Evolutionary conservation across 2,113 vertebrate species (phyloP), one percentile per base, ranked within the genome.

Genomic region (Salvelinus namaycush): DNA sequence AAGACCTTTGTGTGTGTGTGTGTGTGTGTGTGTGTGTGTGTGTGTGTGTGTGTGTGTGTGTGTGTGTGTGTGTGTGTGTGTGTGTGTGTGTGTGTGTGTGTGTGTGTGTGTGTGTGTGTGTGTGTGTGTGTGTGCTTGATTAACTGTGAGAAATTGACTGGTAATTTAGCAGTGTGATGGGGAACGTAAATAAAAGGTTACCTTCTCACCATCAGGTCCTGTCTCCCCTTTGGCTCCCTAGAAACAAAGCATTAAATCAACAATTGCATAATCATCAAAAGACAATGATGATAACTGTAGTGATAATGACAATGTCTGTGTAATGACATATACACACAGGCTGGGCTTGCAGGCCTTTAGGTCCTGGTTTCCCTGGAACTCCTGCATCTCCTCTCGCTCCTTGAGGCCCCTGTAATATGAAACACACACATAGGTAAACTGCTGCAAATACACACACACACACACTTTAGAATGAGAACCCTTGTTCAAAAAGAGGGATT

Each of bases 221-320:
- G 84, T 86, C 73, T 94, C 93, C 12, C 94, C 93, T 90, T 91
- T 93, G 68, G 89, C 48, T 13, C 93, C 93, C 94, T 94, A 70
- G 57, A 48, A 64, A 64, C 14, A 29, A 22, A 13, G 24, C 3
- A 27, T 60, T 57, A 29, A 11, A 31, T 68, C 24, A 62, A 8
- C 7, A 62, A 62, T 62, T 14, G 16, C n/a, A 62, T 62, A 18
- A 54, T 18, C 51, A 54, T 51, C 16, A 16, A 54, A 54, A 54
- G 51, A 22, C 44, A 12, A 34, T 60, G n/a, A 60, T 20, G 59
- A 60, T n/a, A n/a, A n/a, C 2, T 57, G 29, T 18, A 39, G 18
- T 68, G 3, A 0, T 16, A 68, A 51, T 71, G 24, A 31, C 27
- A 76, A 20, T 60, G 48, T 54, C 14, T 3, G 6, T 12, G 48